Conservation (phyloP, 2,113 vertebrate species). For the Parus major region DNA sequence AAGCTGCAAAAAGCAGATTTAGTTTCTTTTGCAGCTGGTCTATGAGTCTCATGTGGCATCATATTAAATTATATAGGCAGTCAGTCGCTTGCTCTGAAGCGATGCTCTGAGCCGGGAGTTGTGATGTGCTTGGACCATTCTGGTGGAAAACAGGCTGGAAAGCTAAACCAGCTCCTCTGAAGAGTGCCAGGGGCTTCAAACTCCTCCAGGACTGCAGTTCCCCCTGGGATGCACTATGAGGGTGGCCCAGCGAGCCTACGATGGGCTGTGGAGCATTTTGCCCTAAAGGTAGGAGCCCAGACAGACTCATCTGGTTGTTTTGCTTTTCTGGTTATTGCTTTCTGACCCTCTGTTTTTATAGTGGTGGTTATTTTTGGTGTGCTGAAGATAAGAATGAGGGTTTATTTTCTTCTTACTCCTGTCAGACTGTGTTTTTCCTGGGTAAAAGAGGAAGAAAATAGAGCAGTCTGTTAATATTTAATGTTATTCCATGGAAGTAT, state of each 20-base stretch:
- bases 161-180: conserved; percentile 39
- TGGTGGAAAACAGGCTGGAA: conserved; percentile 46
- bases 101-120: conserved; percentile 64
- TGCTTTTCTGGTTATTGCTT: neutral
- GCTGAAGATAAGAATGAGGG: neutral
- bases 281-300: conserved; percentile 78
- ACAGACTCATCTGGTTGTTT: neutral
- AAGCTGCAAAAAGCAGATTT: conserved; percentile 70
- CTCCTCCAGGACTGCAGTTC: neutral
- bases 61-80: conserved; percentile 86
- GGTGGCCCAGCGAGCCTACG: conserved; percentile 51
- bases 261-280: conserved; percentile 86
- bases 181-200: neutral
- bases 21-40: conserved; percentile 77
- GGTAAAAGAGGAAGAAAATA: neutral
- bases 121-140: conserved; percentile 64
- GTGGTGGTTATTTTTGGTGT: neutral
- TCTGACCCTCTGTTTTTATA: neutral
- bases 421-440: neutral
- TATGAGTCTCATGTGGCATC: conserved; percentile 81
- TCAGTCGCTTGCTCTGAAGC: conserved; percentile 71
- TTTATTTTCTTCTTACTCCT: neutral
- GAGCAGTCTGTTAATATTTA: neutral
- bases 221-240: conserved; percentile 69
- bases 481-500: neutral